These are phyloP conservation scores for Mongoloraphidia duomilia DNA, from an alignment of 2,888 invertebrate genomes.

Conservation along the genomic window DNA sequence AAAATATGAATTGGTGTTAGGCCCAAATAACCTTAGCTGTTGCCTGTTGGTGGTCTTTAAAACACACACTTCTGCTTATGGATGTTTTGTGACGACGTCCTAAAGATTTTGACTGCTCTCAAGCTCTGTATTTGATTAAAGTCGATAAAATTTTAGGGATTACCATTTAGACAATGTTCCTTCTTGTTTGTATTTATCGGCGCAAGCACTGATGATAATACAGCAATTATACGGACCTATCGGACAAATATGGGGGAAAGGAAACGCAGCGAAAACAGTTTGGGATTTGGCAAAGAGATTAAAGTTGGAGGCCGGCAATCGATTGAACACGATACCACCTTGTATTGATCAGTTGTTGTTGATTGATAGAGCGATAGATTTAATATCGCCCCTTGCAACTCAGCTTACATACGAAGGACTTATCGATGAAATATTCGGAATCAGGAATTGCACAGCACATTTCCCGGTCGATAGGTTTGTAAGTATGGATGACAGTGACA, in stretches of 20 bases:
- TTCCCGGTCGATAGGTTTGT: conserved; percentile 77
- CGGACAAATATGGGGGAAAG: conserved; percentile 80
- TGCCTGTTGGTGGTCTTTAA: too few relatives aligned
- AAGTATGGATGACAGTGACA: conserved; percentile 45
- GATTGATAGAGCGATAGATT: conserved; percentile 82
- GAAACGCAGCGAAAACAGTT: conserved; percentile 73
- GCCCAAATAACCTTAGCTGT: too few relatives aligned
- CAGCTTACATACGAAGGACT: conserved; percentile 96
- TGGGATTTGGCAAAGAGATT: conserved; percentile 73
- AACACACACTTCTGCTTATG: too few relatives aligned
- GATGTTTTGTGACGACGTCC: too few relatives aligned
- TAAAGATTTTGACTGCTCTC: too few relatives aligned
- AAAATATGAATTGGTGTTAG: too few relatives aligned
- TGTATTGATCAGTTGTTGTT: conserved; percentile 77
- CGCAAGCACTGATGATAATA: conserved; percentile 70
- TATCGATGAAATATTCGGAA: conserved; percentile 88
- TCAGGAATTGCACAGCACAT: conserved; percentile 64
- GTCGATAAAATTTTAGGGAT: conserved; percentile 39
- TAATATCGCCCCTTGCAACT: conserved; percentile 81
- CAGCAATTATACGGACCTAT: conserved; percentile 84
- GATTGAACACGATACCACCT: conserved; percentile 26
- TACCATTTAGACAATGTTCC: conserved; percentile 81
- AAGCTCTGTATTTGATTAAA: too few relatives aligned
- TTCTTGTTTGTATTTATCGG: conserved; percentile 73
- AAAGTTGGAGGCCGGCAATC: conserved; percentile 46